Evolutionary conservation across 1,140 invertebrate species (phyloP), one percentile per base, ranked within the genome.

Genomic region (Plectus sambesii): DNA sequence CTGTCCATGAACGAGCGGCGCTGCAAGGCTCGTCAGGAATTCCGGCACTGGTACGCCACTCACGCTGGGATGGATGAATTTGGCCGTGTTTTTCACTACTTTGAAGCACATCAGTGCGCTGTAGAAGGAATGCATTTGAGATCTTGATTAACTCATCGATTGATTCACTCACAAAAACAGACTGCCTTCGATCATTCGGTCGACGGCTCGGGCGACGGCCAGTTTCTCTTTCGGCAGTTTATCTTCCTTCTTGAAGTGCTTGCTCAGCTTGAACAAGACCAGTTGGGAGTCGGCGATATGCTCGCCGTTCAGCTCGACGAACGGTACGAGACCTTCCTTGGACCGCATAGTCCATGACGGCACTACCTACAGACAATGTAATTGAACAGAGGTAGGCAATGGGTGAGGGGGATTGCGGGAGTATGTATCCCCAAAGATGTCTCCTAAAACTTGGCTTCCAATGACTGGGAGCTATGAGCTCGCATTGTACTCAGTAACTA

Each of bases 161-260:
- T 42, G n/a, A 33, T n/a, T n/a, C n/a, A 55, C 55, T 51, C 17
- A 56, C 55, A 46, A 56, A 33, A 52, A 42, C 33, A 48, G 49
- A 2, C 88, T 85, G 68, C 89, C 88, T 71, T 90, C 85, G 60
- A 92, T 80, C 87, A 92, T 90, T 25, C 84, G 84, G 63, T 86
- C 85, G 74, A 85, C 86, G 15, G 86, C 85, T 71, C 90, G 85
- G 12, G 84, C 80, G 6, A 88, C 78, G 61, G 82, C 85, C 51
- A 81, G 80, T 68, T 92, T 85, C 61, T 86, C 84, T 43, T 79
- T 70, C 37, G 80, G 82, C 20, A 90, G 74, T 26, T 75, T 74
- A 1, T 76, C 78, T 69, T 62, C 56, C 12, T 62, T 58, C 4
- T 63, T 62, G 45, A 60, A 60, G 37, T 66, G 53, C 44, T 66